phyloP scores from a whole-genome alignment of 2,888 invertebrate species.

The Drosophila engyochracea region DNA sequence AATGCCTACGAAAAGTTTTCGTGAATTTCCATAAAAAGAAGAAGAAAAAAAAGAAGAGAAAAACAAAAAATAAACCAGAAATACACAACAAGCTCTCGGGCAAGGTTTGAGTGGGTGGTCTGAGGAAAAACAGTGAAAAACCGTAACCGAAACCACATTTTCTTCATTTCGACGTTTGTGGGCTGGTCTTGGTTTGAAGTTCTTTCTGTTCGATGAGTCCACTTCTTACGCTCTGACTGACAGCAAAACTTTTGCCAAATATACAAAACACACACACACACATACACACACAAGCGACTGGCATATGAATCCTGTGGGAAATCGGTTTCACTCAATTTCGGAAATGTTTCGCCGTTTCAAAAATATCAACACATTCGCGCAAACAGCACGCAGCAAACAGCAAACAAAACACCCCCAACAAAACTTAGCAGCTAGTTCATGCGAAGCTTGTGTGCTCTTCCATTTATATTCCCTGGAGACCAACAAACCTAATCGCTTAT shows the following conservation, averaged over 20 bases:
- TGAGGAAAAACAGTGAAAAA: constrained; percentile 77
- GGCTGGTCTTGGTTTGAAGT: constrained; percentile 57
- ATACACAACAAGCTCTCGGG: constrained; percentile 57
- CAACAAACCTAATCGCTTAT: constrained; percentile 82
- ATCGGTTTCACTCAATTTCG: constrained; percentile 79
- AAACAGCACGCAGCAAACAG: background rate
- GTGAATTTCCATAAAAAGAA: constrained; percentile 69
- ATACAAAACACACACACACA: constrained; percentile 24
- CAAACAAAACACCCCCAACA: constrained; percentile 33
- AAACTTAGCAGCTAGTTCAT: constrained; percentile 9
- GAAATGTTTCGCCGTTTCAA: constrained; percentile 66
- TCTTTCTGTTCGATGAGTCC: constrained; percentile 37
- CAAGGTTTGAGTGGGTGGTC: constrained; percentile 18
- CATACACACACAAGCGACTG: constrained; percentile 26
- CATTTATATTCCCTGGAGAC: constrained; percentile 61
- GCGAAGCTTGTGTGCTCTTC: constrained; percentile 2
- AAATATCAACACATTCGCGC: constrained; percentile 63
- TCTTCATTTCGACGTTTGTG: constrained; percentile 76
- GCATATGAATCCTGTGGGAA: constrained; percentile 71
- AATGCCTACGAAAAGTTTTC: constrained; percentile 78
- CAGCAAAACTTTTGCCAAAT: constrained; percentile 48
- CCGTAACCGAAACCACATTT: constrained; percentile 83
- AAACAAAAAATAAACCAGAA: constrained; percentile 20
- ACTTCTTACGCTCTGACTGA: constrained; percentile 50
- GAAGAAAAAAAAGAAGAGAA: constrained; percentile 19